phyloP scores from a whole-genome alignment of 2,113 vertebrate genomes.

The Ibidorhyncha struthersii region DNA sequence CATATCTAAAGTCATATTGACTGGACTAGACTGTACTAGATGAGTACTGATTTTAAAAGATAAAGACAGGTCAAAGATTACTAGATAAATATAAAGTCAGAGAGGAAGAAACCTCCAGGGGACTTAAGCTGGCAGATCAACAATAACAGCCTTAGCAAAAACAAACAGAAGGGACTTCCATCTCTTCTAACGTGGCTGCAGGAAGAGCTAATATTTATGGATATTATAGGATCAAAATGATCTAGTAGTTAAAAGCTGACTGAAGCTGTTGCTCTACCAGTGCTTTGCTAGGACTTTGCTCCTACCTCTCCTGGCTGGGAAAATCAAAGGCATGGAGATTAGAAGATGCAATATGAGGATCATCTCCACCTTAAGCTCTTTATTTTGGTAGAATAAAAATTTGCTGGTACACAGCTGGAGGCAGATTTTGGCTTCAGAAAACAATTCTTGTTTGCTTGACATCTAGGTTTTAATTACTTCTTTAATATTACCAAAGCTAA shows the following conservation, averaged over 20 bases:
- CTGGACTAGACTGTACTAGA: background rate
- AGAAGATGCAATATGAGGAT: background rate
- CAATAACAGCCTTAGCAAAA: background rate
- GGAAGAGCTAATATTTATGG: background rate
- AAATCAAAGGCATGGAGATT: background rate
- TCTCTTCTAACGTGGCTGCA: background rate
- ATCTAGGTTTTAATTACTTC: background rate
- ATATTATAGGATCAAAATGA: background rate
- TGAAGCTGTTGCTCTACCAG: background rate
- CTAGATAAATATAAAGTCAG: background rate
- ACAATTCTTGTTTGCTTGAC: background rate
- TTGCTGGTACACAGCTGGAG: background rate
- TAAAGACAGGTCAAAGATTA: background rate
- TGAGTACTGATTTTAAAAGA: conserved; percentile 25
- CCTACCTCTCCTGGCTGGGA: background rate
- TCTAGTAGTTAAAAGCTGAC: background rate
- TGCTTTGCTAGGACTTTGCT: background rate
- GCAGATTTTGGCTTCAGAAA: background rate
- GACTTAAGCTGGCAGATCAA: conserved; percentile 11
- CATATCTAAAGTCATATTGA: background rate
- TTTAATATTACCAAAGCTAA: background rate
- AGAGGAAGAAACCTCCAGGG: background rate
- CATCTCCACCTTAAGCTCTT: background rate
- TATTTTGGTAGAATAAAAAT: background rate
- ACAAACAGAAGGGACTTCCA: background rate